phyloP scores from a whole-genome alignment of 2,797 vertebrate genomes.

The Sebastes umbrosus region DNA sequence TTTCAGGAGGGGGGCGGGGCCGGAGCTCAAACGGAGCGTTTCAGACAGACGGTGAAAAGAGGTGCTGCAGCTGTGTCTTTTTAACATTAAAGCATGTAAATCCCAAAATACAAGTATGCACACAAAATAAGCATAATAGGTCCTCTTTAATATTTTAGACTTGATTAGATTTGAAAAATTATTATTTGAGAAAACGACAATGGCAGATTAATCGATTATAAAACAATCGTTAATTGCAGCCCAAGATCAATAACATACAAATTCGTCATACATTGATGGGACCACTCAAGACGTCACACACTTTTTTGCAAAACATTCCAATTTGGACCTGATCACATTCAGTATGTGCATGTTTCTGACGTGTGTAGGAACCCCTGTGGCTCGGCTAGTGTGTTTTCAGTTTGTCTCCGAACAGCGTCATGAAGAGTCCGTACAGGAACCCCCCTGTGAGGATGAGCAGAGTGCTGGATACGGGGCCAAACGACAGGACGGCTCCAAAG shows the following conservation, averaged over 20 bases:
- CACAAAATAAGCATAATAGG: too few species aligned
- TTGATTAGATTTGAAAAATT: too few species aligned
- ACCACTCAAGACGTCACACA: not conserved
- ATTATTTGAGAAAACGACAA: too few species aligned
- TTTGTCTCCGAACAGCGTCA: constrained; percentile 82
- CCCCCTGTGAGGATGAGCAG: constrained; percentile 79
- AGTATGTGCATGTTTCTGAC: not conserved
- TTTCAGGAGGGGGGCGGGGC: too few species aligned
- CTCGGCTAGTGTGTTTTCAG: constrained; percentile 79
- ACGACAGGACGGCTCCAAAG: constrained; percentile 79
- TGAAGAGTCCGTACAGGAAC: constrained; percentile 83
- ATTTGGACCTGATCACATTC: not conserved
- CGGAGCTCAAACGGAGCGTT: too few species aligned
- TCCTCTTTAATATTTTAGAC: not conserved
- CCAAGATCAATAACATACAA: too few species aligned
- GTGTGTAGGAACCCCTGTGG: not conserved
- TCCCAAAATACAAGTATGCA: too few species aligned
- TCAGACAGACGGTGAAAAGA: too few species aligned
- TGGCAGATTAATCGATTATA: not conserved
- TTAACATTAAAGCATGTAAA: too few species aligned
- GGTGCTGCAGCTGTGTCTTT: too few species aligned
- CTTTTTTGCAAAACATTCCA: not conserved
- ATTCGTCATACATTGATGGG: too few species aligned
- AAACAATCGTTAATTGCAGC: not conserved
- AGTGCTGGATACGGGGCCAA: constrained; percentile 82